These are phyloP conservation scores for Propithecus coquereli DNA, from an alignment of 2,113 vertebrate genomes.

Conservation along the genomic window DNA sequence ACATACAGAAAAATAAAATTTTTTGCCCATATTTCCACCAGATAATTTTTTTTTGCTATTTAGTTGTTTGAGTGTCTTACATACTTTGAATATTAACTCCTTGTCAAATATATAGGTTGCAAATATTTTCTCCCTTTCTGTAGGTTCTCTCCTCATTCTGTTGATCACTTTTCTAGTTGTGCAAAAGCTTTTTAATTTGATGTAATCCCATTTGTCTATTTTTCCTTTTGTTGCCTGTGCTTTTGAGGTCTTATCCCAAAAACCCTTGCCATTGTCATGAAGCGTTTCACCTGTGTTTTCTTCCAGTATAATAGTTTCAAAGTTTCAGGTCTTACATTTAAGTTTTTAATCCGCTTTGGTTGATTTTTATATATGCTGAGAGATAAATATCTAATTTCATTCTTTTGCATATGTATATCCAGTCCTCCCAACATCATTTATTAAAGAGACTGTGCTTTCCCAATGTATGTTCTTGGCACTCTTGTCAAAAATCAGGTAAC, in stretches of 20 bases:
- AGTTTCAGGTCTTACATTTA: not conserved
- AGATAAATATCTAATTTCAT: not conserved
- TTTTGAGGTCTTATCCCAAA: not conserved
- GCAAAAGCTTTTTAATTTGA: not conserved
- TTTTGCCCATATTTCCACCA: not conserved
- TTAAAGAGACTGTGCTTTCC: not conserved
- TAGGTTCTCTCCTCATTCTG: not conserved
- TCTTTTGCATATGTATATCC: not conserved
- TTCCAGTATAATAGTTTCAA: not conserved
- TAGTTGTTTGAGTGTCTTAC: not conserved
- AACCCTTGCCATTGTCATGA: not conserved
- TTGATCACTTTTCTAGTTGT: not conserved
- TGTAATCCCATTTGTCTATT: not conserved
- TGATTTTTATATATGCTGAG: not conserved
- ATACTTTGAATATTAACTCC: not conserved
- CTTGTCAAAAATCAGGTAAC: not conserved
- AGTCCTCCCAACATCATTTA: not conserved
- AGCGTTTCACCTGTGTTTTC: not conserved
- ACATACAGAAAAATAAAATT: not conserved
- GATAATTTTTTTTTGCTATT: not conserved
- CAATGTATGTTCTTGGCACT: not conserved
- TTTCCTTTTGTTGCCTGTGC: not conserved
- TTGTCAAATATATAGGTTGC: not conserved
- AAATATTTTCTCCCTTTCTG: not conserved
- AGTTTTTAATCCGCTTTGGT: not conserved